Evolutionary conservation across 2,113 vertebrate genomes (phyloP).

Genomic region (Sorex araneus): DNA sequence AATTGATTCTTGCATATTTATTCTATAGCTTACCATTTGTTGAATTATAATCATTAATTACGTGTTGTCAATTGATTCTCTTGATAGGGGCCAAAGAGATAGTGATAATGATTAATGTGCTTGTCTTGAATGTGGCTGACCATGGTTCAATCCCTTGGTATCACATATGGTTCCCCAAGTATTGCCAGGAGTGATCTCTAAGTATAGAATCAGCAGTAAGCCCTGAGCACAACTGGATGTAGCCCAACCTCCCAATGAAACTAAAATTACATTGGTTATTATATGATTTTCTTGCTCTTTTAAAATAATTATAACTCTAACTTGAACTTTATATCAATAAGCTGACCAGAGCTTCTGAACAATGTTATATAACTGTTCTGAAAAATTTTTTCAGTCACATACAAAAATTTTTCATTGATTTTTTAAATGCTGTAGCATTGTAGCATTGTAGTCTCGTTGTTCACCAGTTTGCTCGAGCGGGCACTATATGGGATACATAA

Average conservation of each 20-base stretch:
- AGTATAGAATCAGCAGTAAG: no score
- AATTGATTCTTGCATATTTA: constrained; percentile 48
- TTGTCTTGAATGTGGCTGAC: no score
- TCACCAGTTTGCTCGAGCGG: no score
- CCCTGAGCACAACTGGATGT: no score
- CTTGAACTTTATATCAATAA: constrained; percentile 22
- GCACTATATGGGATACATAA: no score
- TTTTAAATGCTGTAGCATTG: not conserved
- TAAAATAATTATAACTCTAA: constrained; percentile 17
- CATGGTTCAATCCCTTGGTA: no score
- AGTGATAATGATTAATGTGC: no score
- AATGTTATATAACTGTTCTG: constrained; percentile 53
- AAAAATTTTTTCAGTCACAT: constrained; percentile 22
- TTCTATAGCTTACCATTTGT: constrained; percentile 50
- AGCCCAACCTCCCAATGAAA: no score
- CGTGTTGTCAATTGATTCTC: constrained; percentile 32
- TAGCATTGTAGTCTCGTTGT: no score
- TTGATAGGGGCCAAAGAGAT: not conserved
- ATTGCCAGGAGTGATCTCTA: no score
- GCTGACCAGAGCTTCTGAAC: constrained; percentile 7
- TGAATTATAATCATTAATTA: constrained; percentile 14
- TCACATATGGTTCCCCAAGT: no score
- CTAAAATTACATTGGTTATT: constrained; percentile 15
- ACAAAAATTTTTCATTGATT: not conserved
- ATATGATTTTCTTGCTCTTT: constrained; percentile 38